Conservation (phyloP, 2,113 vertebrate genomes). For the Aspidoscelis tigris region DNA sequence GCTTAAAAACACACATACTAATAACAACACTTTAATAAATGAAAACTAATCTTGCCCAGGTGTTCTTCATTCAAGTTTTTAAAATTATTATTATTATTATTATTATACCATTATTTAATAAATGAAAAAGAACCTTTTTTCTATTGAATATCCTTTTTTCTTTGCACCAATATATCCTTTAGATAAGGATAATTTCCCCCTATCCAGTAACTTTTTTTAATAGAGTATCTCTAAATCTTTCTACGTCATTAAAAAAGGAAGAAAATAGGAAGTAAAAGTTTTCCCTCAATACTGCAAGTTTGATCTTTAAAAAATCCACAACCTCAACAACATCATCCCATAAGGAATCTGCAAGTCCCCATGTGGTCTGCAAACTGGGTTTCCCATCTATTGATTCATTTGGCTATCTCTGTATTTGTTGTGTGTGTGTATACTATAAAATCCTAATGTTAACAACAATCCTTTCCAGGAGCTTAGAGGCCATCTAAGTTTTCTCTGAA, state of each 20-base stretch:
- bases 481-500: conserved; percentile 83
- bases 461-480: conserved; percentile 69
- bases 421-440: conserved; percentile 13
- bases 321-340: conserved; percentile 51
- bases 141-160: conserved; percentile 52
- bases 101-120: conserved; percentile 2
- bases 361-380: conserved; percentile 58
- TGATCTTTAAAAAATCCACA: conserved; percentile 59
- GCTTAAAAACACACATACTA: conserved; percentile 29
- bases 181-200: conserved; percentile 61
- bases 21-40: conserved; percentile 45
- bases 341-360: conserved; percentile 66
- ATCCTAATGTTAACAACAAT: conserved; percentile 65
- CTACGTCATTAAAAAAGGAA: conserved; percentile 60
- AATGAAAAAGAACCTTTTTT: conserved; percentile 35
- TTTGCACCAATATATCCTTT: conserved; percentile 67
- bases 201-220: conserved; percentile 61
- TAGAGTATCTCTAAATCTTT: conserved; percentile 55
- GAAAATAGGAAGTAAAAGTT: conserved; percentile 54
- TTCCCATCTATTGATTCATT: conserved; percentile 74
- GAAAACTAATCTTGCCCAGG: conserved; percentile 57
- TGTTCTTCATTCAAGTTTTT: conserved; percentile 69
- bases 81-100: not conserved
- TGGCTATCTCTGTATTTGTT: conserved; percentile 53
- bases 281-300: conserved; percentile 69